Base-by-base conservation (phyloP, 92 coral and sea anemone genomes). In the Parazoanthus atlanticus region DNA sequence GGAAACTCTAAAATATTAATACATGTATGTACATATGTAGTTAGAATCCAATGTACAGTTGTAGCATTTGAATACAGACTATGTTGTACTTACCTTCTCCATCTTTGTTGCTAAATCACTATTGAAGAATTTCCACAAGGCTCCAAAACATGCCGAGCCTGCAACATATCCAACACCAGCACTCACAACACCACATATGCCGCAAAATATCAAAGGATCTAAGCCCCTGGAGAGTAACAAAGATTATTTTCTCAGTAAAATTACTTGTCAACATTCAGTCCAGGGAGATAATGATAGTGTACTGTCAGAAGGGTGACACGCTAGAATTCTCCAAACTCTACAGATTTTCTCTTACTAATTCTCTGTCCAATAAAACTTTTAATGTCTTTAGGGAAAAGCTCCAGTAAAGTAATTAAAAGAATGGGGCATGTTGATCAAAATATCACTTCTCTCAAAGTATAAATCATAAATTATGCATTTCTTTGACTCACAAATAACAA, bases 191-290 rank as follows among this genome's bases (percentile, higher is more conserved):
- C 99, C 99, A 89, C 98, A 94, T 36, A 97, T 81, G 40, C 98
- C 98, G 88, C 99, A 94, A 88, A 97, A 97, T 67, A 97, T 94
- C 79, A 97, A 85, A 19, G 99, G 99, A 80, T 97, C 99, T 97
- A 97, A 88, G 64, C 99, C 99, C 89, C 99, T 97, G 54, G 23
- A 77, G 69, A 49, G 23, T 1, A 64, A 47, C 11, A 15, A 33
- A 6, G 31, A 13, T 9, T 16, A n/a, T 3, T 33, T n/a, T 67
- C 28, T 67, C 30, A 85, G 25, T 56, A 56, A 56, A 2, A 56
- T 56, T 3, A 3, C 65, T 16, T 56, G 65, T 56, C 21, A 19
- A 56, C 13, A 1, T 56, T 15, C 25, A 6, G 8, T 8, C 52
- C 0, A 8, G 52, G 52, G 6, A 46, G 6, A 46, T 49, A 49